Conservation (phyloP, 1,140 invertebrate species). For the Gryllus bimaculatus region DNA sequence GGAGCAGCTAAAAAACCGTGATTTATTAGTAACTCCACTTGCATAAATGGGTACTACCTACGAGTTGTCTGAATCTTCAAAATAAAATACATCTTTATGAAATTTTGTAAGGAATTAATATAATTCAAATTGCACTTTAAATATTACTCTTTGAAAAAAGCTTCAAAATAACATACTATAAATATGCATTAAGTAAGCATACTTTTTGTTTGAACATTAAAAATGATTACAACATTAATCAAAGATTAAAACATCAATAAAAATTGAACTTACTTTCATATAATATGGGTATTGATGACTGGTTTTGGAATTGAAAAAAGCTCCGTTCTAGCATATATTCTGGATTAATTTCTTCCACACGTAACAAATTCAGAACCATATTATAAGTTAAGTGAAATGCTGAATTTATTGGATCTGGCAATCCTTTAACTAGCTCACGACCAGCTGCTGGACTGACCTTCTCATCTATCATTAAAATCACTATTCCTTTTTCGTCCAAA, state of each 20-base stretch:
- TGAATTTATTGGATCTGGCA: slow-evolving; percentile 93
- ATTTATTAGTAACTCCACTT: too few species aligned
- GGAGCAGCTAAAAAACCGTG: too few species aligned
- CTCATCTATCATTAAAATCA: slow-evolving; percentile 98
- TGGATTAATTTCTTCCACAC: slow-evolving; percentile 98
- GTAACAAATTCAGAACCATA: slow-evolving; percentile 94
- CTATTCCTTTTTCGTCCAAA: slow-evolving; percentile 95
- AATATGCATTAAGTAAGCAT: too few species aligned
- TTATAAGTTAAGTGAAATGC: slow-evolving; percentile 99
- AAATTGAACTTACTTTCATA: slow-evolving; percentile 11
- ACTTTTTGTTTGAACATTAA: too few species aligned
- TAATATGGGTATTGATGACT: slow-evolving; percentile 82
- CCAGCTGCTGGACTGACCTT: slow-evolving; percentile 81
- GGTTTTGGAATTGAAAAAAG: slow-evolving; percentile 99
- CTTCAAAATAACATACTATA: too few species aligned
- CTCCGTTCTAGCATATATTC: slow-evolving; percentile 98
- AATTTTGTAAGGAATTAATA: too few species aligned
- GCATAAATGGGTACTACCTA: too few species aligned
- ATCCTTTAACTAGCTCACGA: slow-evolving; percentile 82
- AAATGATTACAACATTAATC: too few species aligned
- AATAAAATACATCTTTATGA: too few species aligned
- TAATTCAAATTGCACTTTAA: too few species aligned
- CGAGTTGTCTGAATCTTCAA: too few species aligned
- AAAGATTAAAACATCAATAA: not conserved
- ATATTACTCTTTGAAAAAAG: too few species aligned